Conservation (phyloP, 1,140 invertebrate genomes). For the Diuraphis noxia region DNA sequence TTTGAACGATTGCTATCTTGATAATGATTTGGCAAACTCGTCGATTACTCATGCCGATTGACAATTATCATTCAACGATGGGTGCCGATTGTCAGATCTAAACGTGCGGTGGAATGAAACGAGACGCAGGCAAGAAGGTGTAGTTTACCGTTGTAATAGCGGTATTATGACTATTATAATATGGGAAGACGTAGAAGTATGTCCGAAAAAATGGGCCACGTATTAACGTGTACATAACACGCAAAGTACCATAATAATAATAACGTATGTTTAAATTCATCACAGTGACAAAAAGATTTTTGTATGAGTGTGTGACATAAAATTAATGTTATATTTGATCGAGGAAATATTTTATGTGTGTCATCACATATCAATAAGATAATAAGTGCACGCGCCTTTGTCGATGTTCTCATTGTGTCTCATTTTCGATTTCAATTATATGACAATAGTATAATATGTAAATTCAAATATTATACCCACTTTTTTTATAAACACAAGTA, state of each 20-base stretch:
- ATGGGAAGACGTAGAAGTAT: constrained; percentile 49
- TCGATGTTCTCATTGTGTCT: not conserved
- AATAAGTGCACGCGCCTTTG: not conserved
- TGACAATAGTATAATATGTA: not conserved
- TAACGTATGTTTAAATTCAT: constrained; percentile 26
- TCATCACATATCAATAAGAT: not conserved
- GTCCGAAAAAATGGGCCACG: constrained; percentile 53
- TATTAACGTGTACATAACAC: constrained; percentile 45
- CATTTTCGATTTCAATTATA: constrained; percentile 29
- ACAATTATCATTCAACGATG: constrained; percentile 49
- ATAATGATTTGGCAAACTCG: constrained; percentile 33
- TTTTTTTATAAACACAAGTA: not conserved
- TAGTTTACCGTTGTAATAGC: constrained; percentile 54
- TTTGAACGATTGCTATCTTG: not conserved
- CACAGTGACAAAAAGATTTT: constrained; percentile 39
- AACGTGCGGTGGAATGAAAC: constrained; percentile 45
- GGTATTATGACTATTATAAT: constrained; percentile 51
- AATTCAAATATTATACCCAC: not conserved
- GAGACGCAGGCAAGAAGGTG: constrained; percentile 46
- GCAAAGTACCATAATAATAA: constrained; percentile 12
- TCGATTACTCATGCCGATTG: constrained; percentile 42
- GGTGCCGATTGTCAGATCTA: constrained; percentile 40
- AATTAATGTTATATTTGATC: constrained; percentile 11
- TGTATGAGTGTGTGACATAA: constrained; percentile 25
- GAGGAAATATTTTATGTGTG: constrained; percentile 22